phyloP scores from a whole-genome alignment of 2,888 invertebrate genomes.

The Netelia virgata region DNA sequence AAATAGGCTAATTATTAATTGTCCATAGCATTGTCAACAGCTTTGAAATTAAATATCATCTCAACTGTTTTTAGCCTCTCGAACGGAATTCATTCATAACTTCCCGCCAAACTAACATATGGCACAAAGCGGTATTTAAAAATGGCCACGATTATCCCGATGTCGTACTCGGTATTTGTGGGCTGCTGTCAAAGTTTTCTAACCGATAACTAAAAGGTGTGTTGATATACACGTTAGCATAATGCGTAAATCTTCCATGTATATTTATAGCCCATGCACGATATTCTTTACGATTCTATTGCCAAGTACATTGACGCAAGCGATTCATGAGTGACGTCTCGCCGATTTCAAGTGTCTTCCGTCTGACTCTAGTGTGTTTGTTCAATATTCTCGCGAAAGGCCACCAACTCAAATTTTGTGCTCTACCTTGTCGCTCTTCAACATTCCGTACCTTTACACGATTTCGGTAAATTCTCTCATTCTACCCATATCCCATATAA shows the following conservation, averaged over 20 bases:
- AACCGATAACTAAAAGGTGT: conserved; percentile 60
- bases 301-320: conserved; percentile 79
- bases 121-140: conserved; percentile 73
- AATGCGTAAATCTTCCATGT: conserved; percentile 77
- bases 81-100: conserved; percentile 9
- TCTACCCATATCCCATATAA: too few relatives aligned
- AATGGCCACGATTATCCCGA: conserved; percentile 72
- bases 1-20: neutral
- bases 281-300: conserved; percentile 70
- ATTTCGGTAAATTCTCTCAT: conserved; percentile 3
- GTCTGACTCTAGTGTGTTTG: conserved; percentile 16
- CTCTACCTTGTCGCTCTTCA: neutral
- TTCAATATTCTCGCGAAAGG: conserved; percentile 50
- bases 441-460: neutral
- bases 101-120: conserved; percentile 39
- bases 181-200: conserved; percentile 56
- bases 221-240: conserved; percentile 60
- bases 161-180: conserved; percentile 9
- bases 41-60: neutral
- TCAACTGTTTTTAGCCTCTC: neutral
- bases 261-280: conserved; percentile 75
- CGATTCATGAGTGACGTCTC: conserved; percentile 68
- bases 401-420: conserved; percentile 26
- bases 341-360: conserved; percentile 24
- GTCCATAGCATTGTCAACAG: neutral